Evolutionary conservation across 2,113 vertebrate genomes (phyloP).

Genomic region (Melanotaenia duboulayi): DNA sequence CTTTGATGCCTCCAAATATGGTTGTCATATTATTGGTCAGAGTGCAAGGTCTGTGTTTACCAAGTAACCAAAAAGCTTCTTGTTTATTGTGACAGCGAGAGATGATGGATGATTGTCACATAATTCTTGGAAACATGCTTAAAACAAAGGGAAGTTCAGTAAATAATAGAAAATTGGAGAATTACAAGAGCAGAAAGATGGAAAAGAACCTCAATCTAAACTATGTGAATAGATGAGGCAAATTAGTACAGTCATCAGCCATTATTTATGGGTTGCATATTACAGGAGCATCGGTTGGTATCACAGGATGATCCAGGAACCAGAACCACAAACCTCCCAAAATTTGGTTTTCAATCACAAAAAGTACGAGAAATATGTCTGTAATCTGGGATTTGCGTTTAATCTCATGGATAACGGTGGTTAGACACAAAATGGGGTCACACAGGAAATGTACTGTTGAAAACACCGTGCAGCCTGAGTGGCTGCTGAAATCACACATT

Average conservation of each 20-base stretch:
- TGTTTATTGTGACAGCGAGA: slow-evolving; percentile 6
- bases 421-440: slow-evolving; percentile 41
- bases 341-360: slow-evolving; percentile 22
- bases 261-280: not conserved
- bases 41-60: slow-evolving; percentile 31
- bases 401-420: slow-evolving; percentile 43
- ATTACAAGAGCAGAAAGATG: not conserved
- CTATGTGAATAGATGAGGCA: not conserved
- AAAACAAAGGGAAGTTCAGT: not conserved
- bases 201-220: not conserved
- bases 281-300: not conserved
- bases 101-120: not conserved
- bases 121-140: not conserved
- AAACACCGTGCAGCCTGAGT: slow-evolving; percentile 27
- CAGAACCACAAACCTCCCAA: slow-evolving; percentile 1
- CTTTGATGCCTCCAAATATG: slow-evolving; percentile 6
- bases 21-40: not conserved
- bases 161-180: not conserved
- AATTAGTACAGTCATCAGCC: not conserved
- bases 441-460: slow-evolving; percentile 50
- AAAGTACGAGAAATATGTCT: slow-evolving; percentile 40
- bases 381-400: slow-evolving; percentile 72
- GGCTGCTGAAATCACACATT: slow-evolving; percentile 38
- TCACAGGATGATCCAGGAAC: not conserved
- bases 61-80: slow-evolving; percentile 11